Conservation (phyloP, 64 coral and sea anemone species). For the Actinia equina region DNA sequence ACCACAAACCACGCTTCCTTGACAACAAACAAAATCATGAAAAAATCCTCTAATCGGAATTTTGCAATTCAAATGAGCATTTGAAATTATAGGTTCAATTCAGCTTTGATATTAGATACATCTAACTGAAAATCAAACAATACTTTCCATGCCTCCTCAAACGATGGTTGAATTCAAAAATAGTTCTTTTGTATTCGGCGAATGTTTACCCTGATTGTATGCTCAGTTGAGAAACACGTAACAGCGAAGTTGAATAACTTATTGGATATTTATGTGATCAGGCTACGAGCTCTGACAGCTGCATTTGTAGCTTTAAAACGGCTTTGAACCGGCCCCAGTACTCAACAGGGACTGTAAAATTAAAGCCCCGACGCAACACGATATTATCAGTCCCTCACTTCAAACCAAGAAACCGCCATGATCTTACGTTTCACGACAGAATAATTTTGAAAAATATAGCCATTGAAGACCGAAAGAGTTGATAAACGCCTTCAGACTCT, state of each 20-base stretch:
- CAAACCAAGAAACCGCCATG: background rate
- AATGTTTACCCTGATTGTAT: background rate
- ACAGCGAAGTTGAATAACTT: background rate
- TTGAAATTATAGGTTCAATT: no score
- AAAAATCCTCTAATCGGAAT: background rate
- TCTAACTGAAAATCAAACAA: background rate
- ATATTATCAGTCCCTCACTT: background rate
- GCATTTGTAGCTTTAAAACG: background rate
- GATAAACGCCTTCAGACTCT: background rate
- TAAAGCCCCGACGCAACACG: no score
- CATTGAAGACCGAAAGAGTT: background rate
- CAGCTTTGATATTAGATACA: background rate
- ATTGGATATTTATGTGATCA: background rate
- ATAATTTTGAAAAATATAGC: background rate
- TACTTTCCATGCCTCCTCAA: background rate
- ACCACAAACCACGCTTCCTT: background rate
- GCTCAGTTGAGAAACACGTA: background rate
- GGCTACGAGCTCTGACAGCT: background rate
- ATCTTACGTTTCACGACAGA: background rate
- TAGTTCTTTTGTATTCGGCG: background rate
- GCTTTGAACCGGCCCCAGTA: background rate
- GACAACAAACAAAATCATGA: background rate
- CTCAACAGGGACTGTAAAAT: no score
- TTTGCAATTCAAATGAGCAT: conserved; percentile 1
- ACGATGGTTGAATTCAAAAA: no score